These are phyloP conservation scores for Odontamblyopus rebecca DNA, from an alignment of 2,797 vertebrate species.

Conservation along the genomic window DNA sequence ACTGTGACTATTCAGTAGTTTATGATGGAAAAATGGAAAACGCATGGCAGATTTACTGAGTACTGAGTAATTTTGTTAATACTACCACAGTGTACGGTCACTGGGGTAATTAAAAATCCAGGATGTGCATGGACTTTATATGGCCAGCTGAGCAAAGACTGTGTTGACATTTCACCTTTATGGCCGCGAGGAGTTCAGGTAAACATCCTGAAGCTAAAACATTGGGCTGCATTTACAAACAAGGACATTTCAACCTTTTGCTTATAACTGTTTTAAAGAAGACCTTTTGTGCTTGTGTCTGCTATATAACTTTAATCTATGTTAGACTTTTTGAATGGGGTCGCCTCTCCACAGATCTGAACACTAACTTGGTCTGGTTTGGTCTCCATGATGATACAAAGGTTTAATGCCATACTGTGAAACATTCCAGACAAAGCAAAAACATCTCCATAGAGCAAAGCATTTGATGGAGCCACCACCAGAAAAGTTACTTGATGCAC, in stretches of 20 bases:
- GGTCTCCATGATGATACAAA: too few species aligned
- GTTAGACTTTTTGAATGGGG: too few species aligned
- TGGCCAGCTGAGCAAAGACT: slow-evolving; percentile 15
- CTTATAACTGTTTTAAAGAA: neutral
- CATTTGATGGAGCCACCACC: too few species aligned
- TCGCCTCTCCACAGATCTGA: too few species aligned
- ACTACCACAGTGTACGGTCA: neutral
- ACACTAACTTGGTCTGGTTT: too few species aligned
- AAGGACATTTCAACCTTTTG: neutral
- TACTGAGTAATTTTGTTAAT: slow-evolving; percentile 8
- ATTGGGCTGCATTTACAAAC: neutral
- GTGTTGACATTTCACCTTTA: slow-evolving; percentile 28
- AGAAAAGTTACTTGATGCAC: too few species aligned
- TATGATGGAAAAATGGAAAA: slow-evolving; percentile 15
- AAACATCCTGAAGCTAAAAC: slow-evolving; percentile 54
- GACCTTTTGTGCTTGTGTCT: too few species aligned
- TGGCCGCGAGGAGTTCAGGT: slow-evolving; percentile 33
- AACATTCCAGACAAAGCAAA: too few species aligned
- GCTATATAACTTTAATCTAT: too few species aligned
- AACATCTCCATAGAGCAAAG: too few species aligned
- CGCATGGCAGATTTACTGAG: slow-evolving; percentile 6
- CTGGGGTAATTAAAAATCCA: slow-evolving; percentile 11
- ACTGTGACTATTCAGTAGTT: slow-evolving; percentile 10
- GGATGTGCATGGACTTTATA: slow-evolving; percentile 24
- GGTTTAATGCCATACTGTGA: too few species aligned